Evolutionary conservation across 2,113 vertebrate genomes (phyloP), one percentile per base, ranked within the genome.

Genomic region (Saccopteryx leptura): DNA sequence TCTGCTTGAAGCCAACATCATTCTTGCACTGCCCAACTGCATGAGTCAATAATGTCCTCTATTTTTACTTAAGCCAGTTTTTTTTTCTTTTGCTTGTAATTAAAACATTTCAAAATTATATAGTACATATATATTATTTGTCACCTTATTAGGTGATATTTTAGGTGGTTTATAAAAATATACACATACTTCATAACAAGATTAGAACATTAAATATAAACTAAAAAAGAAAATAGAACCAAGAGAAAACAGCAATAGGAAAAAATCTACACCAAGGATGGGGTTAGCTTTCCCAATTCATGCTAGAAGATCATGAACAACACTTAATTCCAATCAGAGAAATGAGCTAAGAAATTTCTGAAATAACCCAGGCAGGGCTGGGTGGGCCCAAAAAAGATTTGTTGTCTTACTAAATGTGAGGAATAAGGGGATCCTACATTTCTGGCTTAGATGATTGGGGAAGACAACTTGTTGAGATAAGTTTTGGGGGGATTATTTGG

Each of bases 101-200:
- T n/a, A 84, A 84, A 84, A 72, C 21, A 79, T 89, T 84, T 88
- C 33, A 86, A 60, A 95, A 76, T 71, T 58, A 88, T 7, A 78
- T 65, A 23, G 18, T 60, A 5, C 52, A 7, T 39, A 60, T 84
- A 65, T 71, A 83, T 66, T 60, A 78, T 60, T 66, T 79, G 48
- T 23, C 52, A 75, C 72, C 54, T 85, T 68, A 56, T 39, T 80
- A 79, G 6, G 74, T 71, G 13, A 21, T 69, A 89, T 89, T 92
- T 94, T 61, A 24, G 52, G 58, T 31, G 92, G 13, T 50, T 88
- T 92, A 66, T 91, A 61, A 88, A 93, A 95, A 74, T 74, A 84
- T 58, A 61, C 12, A 54, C 68, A 61, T 60, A 50, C 7, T 58
- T 7, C 18, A 8, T 13, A 50, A 28, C 11, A 94, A 88, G 56